phyloP scores from a whole-genome alignment of 1,140 invertebrate genomes.

The Magallana ariakensis region DNA sequence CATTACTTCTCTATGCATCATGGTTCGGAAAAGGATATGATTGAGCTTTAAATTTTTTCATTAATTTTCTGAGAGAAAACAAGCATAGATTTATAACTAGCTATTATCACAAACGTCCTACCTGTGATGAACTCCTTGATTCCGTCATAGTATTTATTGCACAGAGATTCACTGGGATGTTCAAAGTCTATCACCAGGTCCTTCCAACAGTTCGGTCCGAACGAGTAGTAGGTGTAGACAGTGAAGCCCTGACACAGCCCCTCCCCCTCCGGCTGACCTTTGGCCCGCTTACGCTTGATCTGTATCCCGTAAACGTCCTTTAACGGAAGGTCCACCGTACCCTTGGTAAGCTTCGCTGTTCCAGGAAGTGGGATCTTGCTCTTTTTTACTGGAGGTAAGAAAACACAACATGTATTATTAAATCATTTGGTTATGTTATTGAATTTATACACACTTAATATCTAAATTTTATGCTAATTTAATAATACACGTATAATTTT shows the following conservation, averaged over 20 bases:
- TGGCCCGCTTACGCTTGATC: conserved; percentile 60
- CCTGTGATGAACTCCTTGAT: conserved; percentile 53
- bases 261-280: conserved; percentile 57
- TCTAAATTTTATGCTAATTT: too few species aligned
- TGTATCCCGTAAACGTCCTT: conserved; percentile 65
- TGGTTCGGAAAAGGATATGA: too few species aligned
- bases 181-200: conserved; percentile 67
- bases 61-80: too few species aligned
- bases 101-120: not conserved
- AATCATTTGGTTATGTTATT: too few species aligned
- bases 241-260: conserved; percentile 67
- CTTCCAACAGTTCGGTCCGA: conserved; percentile 61
- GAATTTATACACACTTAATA: too few species aligned
- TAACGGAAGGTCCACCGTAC: conserved; percentile 46
- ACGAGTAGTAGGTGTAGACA: conserved; percentile 61
- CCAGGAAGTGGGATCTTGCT: conserved; percentile 47
- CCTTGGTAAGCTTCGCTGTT: conserved; percentile 43
- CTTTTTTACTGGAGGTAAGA: conserved; percentile 52
- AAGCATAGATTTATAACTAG: too few species aligned
- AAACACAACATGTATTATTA: not conserved
- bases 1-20: too few species aligned
- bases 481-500: too few species aligned
- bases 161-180: conserved; percentile 72
- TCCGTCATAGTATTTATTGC: conserved; percentile 60
- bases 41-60: too few species aligned